phyloP scores from a whole-genome alignment of 2,113 vertebrate genomes.

The Apaloderma vittatum region DNA sequence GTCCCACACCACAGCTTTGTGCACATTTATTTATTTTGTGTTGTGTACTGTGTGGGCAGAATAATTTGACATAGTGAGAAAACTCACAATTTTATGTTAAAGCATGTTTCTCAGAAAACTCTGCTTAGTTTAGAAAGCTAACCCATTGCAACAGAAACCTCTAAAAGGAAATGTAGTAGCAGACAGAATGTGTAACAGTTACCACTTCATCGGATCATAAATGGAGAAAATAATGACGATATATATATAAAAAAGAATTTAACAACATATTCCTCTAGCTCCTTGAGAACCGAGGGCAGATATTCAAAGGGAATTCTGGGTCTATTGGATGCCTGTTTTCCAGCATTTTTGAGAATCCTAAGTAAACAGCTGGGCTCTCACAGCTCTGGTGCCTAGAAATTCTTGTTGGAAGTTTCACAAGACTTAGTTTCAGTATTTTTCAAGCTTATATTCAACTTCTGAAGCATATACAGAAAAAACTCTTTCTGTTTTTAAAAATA shows the following conservation, averaged over 20 bases:
- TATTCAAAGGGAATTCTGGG: not conserved
- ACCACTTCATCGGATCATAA: not conserved
- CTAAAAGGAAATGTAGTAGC: not conserved
- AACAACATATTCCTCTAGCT: rapidly evolving
- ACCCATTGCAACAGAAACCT: not conserved
- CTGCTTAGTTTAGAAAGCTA: slow-evolving; percentile 16
- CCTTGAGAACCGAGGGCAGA: rapidly evolving
- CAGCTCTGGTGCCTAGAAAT: not conserved
- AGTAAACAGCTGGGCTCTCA: not conserved
- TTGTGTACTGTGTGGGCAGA: not conserved
- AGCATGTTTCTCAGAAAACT: slow-evolving; percentile 1
- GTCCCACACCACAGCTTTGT: not conserved
- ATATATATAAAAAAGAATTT: not conserved
- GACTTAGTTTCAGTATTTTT: not conserved
- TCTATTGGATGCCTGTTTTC: not conserved
- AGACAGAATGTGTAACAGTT: not conserved
- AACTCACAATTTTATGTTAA: slow-evolving; percentile 32
- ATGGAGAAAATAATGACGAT: not conserved
- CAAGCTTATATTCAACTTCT: not conserved
- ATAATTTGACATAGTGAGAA: slow-evolving; percentile 8
- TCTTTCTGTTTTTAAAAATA: not conserved
- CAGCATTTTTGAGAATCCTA: not conserved
- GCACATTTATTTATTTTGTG: not conserved
- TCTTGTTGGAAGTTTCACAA: not conserved
- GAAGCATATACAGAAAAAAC: not conserved